Conservation (phyloP, 2,888 invertebrate species). For the Cheilosia grossa region DNA sequence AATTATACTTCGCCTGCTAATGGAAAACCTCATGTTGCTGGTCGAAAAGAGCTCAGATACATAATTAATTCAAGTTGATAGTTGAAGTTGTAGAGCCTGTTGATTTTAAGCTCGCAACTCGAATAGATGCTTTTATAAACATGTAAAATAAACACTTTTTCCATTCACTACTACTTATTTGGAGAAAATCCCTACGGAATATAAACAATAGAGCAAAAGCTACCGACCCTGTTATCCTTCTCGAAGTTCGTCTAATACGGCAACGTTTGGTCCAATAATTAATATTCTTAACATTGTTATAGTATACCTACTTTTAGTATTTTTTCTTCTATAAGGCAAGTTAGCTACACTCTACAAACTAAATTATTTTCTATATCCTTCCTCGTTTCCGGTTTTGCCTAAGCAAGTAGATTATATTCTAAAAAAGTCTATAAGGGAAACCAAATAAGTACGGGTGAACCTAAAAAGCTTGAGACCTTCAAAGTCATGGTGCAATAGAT, state of each 20-base stretch:
- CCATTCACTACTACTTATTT: neutral
- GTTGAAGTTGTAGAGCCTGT: too few species aligned
- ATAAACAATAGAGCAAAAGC: conserved; percentile 19
- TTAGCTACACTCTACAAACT: conserved; percentile 60
- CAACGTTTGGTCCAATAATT: conserved; percentile 66
- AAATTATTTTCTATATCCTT: conserved; percentile 47
- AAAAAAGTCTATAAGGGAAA: conserved; percentile 33
- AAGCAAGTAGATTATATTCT: conserved; percentile 32
- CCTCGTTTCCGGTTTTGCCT: conserved; percentile 10
- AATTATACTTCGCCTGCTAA: too few species aligned
- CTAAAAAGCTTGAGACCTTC: conserved; percentile 16
- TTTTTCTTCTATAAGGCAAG: conserved; percentile 64
- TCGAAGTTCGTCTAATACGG: conserved; percentile 35
- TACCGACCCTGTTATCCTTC: conserved; percentile 52
- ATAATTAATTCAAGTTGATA: too few species aligned
- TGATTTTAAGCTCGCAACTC: too few species aligned
- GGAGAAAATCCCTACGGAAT: neutral
- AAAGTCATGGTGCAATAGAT: conserved; percentile 31
- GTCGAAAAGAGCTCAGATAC: too few species aligned
- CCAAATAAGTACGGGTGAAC: conserved; percentile 28
- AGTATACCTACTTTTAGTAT: conserved; percentile 43
- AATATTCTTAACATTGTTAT: conserved; percentile 36
- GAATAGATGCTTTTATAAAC: too few species aligned
- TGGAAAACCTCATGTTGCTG: too few species aligned
- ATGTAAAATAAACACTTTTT: neutral